Evolutionary conservation across 2,888 invertebrate genomes (phyloP), one percentile per base, ranked within the genome.

Genomic region (Venustoraphidia nigricollis): DNA sequence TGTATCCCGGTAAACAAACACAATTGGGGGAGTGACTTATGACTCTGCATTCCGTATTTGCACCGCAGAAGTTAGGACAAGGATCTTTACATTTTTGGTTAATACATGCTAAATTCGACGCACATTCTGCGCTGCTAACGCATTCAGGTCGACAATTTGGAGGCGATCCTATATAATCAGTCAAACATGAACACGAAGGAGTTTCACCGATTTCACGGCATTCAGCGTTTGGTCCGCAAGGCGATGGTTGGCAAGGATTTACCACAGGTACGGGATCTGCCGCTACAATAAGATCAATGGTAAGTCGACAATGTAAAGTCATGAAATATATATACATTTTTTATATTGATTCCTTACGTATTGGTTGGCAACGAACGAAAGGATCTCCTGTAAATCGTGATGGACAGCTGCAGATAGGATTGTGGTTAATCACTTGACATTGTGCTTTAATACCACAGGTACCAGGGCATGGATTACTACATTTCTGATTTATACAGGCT

Each of bases 61-160:
- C 62, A 14, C 75, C 76, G 56, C 77, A 77, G 39, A 69, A 68
- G 27, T 74, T 73, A 3, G 72, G 68, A 55, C 75, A 73, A 46
- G 86, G 84, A 63, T 87, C 82, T 51, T 70, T 70, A 61, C 86
- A 87, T 65, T 81, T 81, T 57, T 81, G 77, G 59, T 81, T 81
- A 14, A 81, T 77, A 60, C 88, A 87, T 27, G 84, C 81, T 58
- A 75, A 76, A 58, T 80, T 73, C 44, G 73, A 71, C 4, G 77
- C 63, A 61, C 85, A 85, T 59, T 85, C 83, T 9, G 81, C 76
- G 59, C 77, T 86, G 53, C 79, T 75, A 14, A 81, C 71, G 62
- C 86, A 87, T 66, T 89, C 87, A 1, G 88, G 86, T 52, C 75
- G 74, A 61, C 89, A 89, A 51, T 75, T 75, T 10, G 81, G 81